A percentile compares a stretch with the other conserved stretches of the same genome.
Evolutionary conservation across 2,888 invertebrate species (phyloP).

Genomic region (Nymphalis c-album): DNA sequence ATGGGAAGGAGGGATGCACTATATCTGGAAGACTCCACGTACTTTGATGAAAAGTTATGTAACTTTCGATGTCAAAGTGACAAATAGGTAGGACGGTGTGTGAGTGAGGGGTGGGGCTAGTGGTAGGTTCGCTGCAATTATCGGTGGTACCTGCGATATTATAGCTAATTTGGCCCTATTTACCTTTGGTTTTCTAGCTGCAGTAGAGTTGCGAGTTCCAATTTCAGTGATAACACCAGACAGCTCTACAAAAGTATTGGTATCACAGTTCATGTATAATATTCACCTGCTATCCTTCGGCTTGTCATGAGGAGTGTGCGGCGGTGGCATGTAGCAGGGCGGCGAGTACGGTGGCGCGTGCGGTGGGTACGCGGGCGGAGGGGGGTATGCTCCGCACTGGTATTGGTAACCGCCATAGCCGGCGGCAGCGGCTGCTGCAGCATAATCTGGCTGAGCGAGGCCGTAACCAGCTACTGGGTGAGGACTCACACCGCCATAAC

Average conservation of each 20-base stretch:
- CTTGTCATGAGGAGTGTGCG: conserved; percentile 91
- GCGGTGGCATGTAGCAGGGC: conserved; percentile 94
- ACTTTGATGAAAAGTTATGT: too few species aligned
- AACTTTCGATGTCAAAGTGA: too few species aligned
- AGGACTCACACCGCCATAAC: conserved; percentile 91
- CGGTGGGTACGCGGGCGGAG: conserved; percentile 81
- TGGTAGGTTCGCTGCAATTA: too few species aligned
- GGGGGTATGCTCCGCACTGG: conserved; percentile 83
- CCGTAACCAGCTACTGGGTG: conserved; percentile 89
- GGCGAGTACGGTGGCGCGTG: conserved; percentile 89
- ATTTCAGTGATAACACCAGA: too few species aligned
- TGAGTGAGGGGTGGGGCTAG: too few species aligned
- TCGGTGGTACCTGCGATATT: too few species aligned
- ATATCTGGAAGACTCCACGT: too few species aligned
- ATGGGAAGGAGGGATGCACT: background rate
- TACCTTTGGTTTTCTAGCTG: too few species aligned
- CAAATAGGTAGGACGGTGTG: too few species aligned
- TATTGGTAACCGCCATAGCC: conserved; percentile 82
- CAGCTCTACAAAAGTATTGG: too few species aligned
- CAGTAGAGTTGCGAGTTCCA: too few species aligned
- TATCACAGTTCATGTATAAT: conserved; percentile 39
- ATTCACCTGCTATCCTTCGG: conserved; percentile 88
- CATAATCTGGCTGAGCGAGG: conserved; percentile 91
- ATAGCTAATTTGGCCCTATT: too few species aligned
- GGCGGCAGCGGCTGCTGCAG: conserved; percentile 86